phyloP scores from a whole-genome alignment of 2,113 vertebrate species.

The Rhodinocichla rosea region DNA sequence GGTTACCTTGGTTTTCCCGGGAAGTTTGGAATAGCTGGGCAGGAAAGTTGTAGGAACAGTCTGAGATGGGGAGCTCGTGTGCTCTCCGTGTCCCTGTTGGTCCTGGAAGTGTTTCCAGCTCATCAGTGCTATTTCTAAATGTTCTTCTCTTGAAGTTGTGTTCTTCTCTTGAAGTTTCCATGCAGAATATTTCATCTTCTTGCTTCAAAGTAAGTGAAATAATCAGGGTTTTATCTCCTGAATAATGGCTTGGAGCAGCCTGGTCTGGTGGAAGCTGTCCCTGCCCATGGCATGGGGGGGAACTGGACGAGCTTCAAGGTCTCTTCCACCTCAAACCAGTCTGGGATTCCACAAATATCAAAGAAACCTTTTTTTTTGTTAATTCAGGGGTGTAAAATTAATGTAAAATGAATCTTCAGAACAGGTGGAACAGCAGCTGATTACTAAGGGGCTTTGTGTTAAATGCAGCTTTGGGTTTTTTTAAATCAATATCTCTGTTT shows the following conservation, averaged over 20 bases:
- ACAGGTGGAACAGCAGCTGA: neutral
- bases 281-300: neutral
- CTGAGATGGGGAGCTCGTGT: neutral
- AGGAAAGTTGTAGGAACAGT: neutral
- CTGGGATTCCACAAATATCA: neutral
- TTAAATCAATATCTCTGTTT: neutral
- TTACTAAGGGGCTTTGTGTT: neutral
- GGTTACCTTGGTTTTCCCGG: neutral
- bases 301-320: neutral
- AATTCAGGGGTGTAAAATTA: constrained; percentile 45
- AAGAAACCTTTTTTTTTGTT: neutral
- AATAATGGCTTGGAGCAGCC: neutral
- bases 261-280: neutral
- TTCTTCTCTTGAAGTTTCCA: neutral
- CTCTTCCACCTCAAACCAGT: neutral
- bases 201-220: neutral
- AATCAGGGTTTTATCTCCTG: neutral
- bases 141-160: neutral
- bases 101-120: neutral
- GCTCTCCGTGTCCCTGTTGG: neutral
- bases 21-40: neutral
- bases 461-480: neutral
- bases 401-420: neutral
- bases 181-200: neutral
- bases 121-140: neutral